Percentiles rank a stretch among this genome's conserved stretches.
These are phyloP conservation scores for Strigamia transsilvanica DNA, from an alignment of 2,888 invertebrate species.

Conservation along the genomic window DNA sequence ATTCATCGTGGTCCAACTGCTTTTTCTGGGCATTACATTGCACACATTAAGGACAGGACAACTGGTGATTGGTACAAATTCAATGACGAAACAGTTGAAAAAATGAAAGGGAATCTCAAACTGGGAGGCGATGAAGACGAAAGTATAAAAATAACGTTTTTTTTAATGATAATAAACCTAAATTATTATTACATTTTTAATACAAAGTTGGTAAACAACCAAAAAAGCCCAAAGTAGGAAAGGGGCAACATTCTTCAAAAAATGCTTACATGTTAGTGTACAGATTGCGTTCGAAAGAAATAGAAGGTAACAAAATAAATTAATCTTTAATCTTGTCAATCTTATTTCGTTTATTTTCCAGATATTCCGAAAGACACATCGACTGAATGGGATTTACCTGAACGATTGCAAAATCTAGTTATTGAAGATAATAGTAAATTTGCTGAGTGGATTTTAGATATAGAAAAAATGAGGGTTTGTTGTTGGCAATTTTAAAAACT, in stretches of 20 bases:
- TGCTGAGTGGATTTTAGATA: conserved; percentile 64
- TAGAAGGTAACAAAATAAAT: conserved; percentile 48
- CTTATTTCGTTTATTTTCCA: conserved; percentile 39
- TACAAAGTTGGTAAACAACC: background rate
- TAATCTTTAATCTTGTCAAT: background rate
- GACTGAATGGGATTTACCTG: conserved; percentile 59
- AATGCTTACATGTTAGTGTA: conserved; percentile 74
- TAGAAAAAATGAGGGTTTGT: conserved; percentile 60
- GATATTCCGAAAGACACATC: conserved; percentile 57
- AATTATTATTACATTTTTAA: background rate
- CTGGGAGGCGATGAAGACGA: conserved; percentile 66
- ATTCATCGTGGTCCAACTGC: conserved; percentile 74
- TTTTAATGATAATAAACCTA: conserved; percentile 52
- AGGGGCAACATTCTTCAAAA: conserved; percentile 68
- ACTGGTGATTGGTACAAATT: conserved; percentile 72
- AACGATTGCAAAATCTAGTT: conserved; percentile 61
- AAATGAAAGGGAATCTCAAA: conserved; percentile 63
- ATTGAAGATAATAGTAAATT: conserved; percentile 64
- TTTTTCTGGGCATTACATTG: conserved; percentile 74
- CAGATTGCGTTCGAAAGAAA: conserved; percentile 61
- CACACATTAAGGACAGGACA: conserved; percentile 67
- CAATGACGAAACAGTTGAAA: conserved; percentile 69
- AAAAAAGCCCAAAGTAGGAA: conserved; percentile 55
- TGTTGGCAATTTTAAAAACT: background rate
- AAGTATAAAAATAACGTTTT: conserved; percentile 61